Conservation (phyloP, 2,888 invertebrate genomes). For the Lithophane ornitopus region DNA sequence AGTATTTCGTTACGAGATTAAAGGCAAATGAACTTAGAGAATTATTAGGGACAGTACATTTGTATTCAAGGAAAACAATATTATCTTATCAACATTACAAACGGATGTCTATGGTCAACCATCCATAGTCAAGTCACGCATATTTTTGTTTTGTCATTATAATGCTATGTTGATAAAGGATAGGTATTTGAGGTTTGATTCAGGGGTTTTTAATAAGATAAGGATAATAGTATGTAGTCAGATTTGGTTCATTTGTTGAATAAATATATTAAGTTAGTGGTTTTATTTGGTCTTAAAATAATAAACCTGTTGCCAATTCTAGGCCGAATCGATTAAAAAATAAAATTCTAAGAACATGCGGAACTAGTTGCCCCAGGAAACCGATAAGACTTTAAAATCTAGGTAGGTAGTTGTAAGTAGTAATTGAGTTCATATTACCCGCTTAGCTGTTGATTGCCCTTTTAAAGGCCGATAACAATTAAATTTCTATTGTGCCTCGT, state of each 20-base stretch:
- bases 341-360: not conserved
- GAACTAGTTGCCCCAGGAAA: conserved; percentile 10
- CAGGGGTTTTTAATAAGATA: conserved; percentile 5
- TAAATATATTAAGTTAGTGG: not conserved
- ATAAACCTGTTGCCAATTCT: not conserved
- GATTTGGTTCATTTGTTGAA: not conserved
- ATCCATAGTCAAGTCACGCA: conserved; percentile 29
- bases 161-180: conserved; percentile 12
- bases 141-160: conserved; percentile 16
- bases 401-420: too few species aligned
- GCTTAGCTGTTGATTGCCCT: too few species aligned
- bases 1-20: conserved; percentile 28
- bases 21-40: conserved; percentile 41
- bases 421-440: too few species aligned
- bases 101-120: conserved; percentile 57
- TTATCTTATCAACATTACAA: conserved; percentile 44
- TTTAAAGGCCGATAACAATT: too few species aligned
- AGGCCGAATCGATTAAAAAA: not conserved
- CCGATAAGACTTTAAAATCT: conserved; percentile 12
- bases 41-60: conserved; percentile 21
- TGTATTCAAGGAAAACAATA: conserved; percentile 39
- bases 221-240: not conserved
- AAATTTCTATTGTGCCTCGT: too few species aligned
- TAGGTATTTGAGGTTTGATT: conserved; percentile 34
- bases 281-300: not conserved